Evolutionary conservation across 2,797 vertebrate species (phyloP), one percentile per base, ranked within the genome.

Genomic region (Danio tinwini): DNA sequence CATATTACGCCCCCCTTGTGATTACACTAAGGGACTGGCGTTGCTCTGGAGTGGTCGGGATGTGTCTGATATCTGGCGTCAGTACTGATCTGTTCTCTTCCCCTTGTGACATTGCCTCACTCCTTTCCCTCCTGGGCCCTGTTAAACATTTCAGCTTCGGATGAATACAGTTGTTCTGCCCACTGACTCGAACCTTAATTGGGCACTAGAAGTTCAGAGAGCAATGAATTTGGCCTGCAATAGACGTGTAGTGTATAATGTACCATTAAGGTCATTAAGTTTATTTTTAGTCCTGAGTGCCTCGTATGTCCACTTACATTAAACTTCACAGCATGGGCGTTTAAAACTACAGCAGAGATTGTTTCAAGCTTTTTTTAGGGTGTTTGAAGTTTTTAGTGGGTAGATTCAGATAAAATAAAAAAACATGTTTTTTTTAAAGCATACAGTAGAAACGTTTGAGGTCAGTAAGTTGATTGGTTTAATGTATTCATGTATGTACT

Each of bases 51-150:
- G 65, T 61, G 72, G 81, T 58, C 70, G 78, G 75, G 80, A 59
- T 77, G 59, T 81, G 90, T 91, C 90, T 90, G 89, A 82, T 86
- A 85, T 52, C 85, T 91, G 92, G 90, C 90, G 88, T 91, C 91
- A 90, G 86, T 71, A 64, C 78, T 81, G 85, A 87, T 88, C 82
- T 61, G 85, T 90, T 85, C 87, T 83, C 82, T 91, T 88, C 75
- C 90, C 89, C 3, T 71, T 29, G 82, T 89, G 91, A 89, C 85
- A 86, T 90, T 87, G 85, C 86, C 71, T 77, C 81, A 76, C 79
- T 75, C 68, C 64, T 52, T 78, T 11, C 19, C 39, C 68, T 75
- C 72, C 68, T 62, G 65, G 81, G 72, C 42, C 76, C 81, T 73
- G 68, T 85, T 82, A 84, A 82, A 82, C 74, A 81, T 74, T 65